These are phyloP conservation scores for Dolichoris vasculosae DNA, from an alignment of 1,140 invertebrate genomes.

Conservation along the genomic window DNA sequence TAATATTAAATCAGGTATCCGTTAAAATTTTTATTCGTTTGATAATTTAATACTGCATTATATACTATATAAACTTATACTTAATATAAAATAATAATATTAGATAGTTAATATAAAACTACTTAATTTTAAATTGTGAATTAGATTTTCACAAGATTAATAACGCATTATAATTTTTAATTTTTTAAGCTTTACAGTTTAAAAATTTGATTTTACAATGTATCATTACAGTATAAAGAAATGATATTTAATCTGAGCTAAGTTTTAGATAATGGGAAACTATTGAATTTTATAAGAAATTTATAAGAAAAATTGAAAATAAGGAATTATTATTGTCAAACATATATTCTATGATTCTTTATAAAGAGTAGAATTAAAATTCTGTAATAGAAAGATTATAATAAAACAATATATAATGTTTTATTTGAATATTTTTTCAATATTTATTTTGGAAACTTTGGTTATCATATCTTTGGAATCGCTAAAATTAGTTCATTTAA, in stretches of 20 bases:
- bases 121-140: slow-evolving; percentile 1
- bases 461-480: no score
- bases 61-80: slow-evolving; percentile 6
- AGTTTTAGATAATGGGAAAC: no score
- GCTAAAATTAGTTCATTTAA: no score
- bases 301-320: no score
- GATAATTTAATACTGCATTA: background rate
- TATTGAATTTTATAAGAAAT: background rate
- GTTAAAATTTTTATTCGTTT: background rate
- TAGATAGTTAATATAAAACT: no score
- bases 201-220: background rate
- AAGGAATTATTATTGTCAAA: background rate
- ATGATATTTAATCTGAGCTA: no score
- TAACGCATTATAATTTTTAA: background rate
- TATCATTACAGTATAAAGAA: no score
- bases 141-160: background rate
- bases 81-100: slow-evolving; percentile 15
- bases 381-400: no score
- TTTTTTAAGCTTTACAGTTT: background rate
- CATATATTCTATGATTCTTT: background rate
- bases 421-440: no score
- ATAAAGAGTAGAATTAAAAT: no score
- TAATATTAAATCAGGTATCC: background rate
- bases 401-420: no score
- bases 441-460: no score